Conservation (phyloP, 2,113 vertebrate species). For the Oplegnathus fasciatus region DNA sequence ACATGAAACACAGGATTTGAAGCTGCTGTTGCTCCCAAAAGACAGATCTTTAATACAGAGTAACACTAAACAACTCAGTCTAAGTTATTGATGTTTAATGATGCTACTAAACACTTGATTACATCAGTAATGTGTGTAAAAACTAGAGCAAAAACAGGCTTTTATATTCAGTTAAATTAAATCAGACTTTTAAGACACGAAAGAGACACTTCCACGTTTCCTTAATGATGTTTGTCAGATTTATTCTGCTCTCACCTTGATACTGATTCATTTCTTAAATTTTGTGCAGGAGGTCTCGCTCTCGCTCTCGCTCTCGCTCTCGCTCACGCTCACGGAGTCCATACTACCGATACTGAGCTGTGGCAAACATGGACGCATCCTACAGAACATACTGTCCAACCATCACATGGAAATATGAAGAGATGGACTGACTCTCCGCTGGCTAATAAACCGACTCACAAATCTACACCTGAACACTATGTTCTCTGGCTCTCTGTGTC, state of each 20-base stretch:
- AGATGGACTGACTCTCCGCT: not conserved
- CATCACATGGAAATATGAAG: constrained; percentile 14
- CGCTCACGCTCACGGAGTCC: constrained; percentile 84
- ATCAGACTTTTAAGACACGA: not conserved
- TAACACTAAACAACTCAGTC: not conserved
- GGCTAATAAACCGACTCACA: constrained; percentile 15
- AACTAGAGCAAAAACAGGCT: not conserved
- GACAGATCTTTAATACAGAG: not conserved
- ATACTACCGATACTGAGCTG: constrained; percentile 78
- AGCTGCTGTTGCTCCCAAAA: not conserved
- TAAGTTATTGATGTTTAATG: not conserved
- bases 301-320: constrained; percentile 78
- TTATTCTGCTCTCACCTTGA: not conserved
- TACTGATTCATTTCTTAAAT: not conserved
- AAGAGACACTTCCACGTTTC: not conserved
- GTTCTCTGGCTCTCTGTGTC: constrained; percentile 14
- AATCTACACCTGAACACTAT: constrained; percentile 8
- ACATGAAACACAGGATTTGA: not conserved
- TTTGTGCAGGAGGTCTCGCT: constrained; percentile 78
- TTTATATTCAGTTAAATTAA: not conserved
- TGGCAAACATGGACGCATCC: not conserved
- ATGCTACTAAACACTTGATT: not conserved
- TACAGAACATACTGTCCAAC: not conserved
- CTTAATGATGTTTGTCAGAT: not conserved
- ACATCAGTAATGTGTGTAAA: not conserved